These are phyloP conservation scores for Sialis fuliginosa DNA, from an alignment of 2,888 invertebrate species.

Conservation along the genomic window DNA sequence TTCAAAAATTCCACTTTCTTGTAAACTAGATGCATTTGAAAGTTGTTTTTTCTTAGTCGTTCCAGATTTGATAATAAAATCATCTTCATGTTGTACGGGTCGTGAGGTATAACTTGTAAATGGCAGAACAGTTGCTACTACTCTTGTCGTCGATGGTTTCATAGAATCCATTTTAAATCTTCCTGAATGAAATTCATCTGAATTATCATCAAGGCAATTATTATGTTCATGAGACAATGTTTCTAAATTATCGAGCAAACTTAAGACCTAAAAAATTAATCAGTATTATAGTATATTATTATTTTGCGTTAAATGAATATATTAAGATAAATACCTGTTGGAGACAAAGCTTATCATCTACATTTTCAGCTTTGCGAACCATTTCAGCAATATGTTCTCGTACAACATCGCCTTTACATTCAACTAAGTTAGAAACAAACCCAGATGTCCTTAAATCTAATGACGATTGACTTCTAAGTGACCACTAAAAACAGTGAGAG, in stretches of 20 bases:
- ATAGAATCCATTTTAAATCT: neutral
- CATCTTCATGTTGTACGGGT: neutral
- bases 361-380: slow-evolving; percentile 18
- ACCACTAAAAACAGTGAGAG: slow-evolving; percentile 19
- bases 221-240: slow-evolving; percentile 14
- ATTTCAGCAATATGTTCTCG: slow-evolving; percentile 17
- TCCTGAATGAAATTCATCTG: neutral
- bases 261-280: slow-evolving; percentile 22
- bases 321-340: slow-evolving; percentile 24
- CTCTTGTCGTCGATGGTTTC: slow-evolving; percentile 6
- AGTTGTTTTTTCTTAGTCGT: slow-evolving; percentile 32
- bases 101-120: slow-evolving; percentile 10
- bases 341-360: slow-evolving; percentile 40
- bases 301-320: too few species aligned
- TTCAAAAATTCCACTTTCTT: slow-evolving; percentile 60
- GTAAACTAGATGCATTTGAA: slow-evolving; percentile 31
- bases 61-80: slow-evolving; percentile 9
- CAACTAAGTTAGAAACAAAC: slow-evolving; percentile 11
- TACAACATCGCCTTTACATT: slow-evolving; percentile 18
- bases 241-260: slow-evolving; percentile 41
- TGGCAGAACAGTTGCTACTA: slow-evolving; percentile 16
- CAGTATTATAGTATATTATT: too few species aligned
- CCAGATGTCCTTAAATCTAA: slow-evolving; percentile 11
- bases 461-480: slow-evolving; percentile 17
- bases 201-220: slow-evolving; percentile 1